Conservation (phyloP, 2,797 vertebrate genomes). For the Sebastes jordani region DNA sequence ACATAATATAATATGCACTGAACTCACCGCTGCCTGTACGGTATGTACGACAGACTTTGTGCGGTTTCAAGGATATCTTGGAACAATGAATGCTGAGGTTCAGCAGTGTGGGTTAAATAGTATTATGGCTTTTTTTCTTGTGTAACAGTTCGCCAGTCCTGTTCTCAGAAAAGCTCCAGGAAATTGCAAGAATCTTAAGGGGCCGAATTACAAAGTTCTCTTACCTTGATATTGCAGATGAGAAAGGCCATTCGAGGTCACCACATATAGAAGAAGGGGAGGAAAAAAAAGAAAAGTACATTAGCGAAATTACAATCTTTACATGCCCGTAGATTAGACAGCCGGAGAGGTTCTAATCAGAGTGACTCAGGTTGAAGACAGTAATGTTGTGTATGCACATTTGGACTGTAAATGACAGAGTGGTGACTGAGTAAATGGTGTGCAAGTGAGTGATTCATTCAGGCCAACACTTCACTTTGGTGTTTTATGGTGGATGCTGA, state of each 20-base stretch:
- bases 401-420: not conserved
- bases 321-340: not conserved
- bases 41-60: not conserved
- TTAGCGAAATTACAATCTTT: slow-evolving; percentile 32
- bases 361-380: not conserved
- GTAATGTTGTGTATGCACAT: not conserved
- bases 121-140: not conserved
- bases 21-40: not conserved
- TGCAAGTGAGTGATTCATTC: not conserved
- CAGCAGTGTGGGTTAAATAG: not conserved
- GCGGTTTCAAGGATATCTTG: slow-evolving; percentile 16
- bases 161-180: not conserved
- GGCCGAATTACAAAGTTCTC: slow-evolving; percentile 42
- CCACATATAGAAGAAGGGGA: slow-evolving; percentile 21
- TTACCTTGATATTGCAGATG: slow-evolving; percentile 72
- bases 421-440: not conserved
- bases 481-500: not conserved
- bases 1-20: not conserved
- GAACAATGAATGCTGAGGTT: not conserved
- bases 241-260: slow-evolving; percentile 8
- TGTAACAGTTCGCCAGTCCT: not conserved
- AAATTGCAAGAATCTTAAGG: not conserved
- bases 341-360: not conserved
- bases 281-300: not conserved
- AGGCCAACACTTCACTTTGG: not conserved